Conservation (phyloP, 1,140 invertebrate genomes). For the Papilio helenus region DNA sequence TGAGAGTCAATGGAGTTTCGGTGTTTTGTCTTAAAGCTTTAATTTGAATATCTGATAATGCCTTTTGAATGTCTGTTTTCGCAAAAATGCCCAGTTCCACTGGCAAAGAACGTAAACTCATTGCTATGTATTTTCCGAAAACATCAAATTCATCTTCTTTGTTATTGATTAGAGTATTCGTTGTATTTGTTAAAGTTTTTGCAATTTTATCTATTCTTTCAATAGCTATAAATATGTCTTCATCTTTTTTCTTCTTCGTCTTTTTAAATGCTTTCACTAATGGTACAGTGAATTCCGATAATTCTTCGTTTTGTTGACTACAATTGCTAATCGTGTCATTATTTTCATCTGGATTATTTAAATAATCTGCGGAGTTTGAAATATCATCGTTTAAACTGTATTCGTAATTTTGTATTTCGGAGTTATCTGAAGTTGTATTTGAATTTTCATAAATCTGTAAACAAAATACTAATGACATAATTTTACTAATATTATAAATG, state of each 20-base stretch:
- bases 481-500: too few relatives aligned
- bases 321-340: not conserved
- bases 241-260: conserved; percentile 29
- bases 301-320: not conserved
- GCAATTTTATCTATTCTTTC: conserved; percentile 39
- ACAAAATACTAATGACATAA: not conserved
- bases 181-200: conserved; percentile 26
- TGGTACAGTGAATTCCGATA: conserved; percentile 21
- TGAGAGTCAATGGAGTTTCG: not conserved
- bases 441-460: not conserved
- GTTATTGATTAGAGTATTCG: conserved; percentile 25
- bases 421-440: not conserved
- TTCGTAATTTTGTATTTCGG: not conserved
- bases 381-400: not conserved
- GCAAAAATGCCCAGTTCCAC: conserved; percentile 13
- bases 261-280: conserved; percentile 27
- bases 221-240: conserved; percentile 27
- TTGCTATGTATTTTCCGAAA: conserved; percentile 37
- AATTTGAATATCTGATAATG: conserved; percentile 38
- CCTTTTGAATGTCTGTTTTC: conserved; percentile 37
- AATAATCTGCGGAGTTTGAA: not conserved
- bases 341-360: not conserved
- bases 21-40: conserved; percentile 38
- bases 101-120: conserved; percentile 20
- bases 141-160: conserved; percentile 35